Evolutionary conservation across 2,113 vertebrate species (phyloP), one percentile per base, ranked within the genome.

Genomic region (Antidorcas marsupialis): DNA sequence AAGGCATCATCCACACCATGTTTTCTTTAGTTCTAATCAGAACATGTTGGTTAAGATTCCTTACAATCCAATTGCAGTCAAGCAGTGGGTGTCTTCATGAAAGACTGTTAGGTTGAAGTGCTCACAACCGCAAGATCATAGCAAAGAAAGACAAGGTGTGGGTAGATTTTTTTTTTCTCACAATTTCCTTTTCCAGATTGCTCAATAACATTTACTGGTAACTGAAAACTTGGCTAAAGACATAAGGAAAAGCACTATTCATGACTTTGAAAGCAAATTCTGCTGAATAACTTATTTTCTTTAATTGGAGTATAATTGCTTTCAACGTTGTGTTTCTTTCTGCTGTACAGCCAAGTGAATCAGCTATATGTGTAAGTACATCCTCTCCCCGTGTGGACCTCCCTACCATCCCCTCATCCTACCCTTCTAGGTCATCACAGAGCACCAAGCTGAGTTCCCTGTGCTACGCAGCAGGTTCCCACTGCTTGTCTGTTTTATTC

Each of bases 161-260:
- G 4, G 21, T 87, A 60, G 36, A 50, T 59, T 52, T 19, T 7
- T 1, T 2, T 3, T 45, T 17, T 59, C 79, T 52, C 23, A 43
- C 60, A 91, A 82, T 97, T 94, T 95, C 47, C 60, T 92, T 97
- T 87, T 23, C n/a, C 16, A 93, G 64, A 76, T 85, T 94, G 76
- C 57, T 88, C 4, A 76, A 3, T 94, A 87, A 85, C 3, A 11
- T 79, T 53, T 81, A 60, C 55, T 47, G 6, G 33, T 94, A 81
- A 91, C 39, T 53, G 45, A 92, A 92, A 94, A 93, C 14, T 19
- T 57, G 59, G 7, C 36, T 87, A 43, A 67, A 59, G 93, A 92
- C 78, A 55, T 23, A 8, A n/a, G 62, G 88, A 81, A 84, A 36
- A n/a, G 30, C 60, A 19, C 55, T 79, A 2, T 76, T 91, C 17